phyloP scores from a whole-genome alignment of 1,140 invertebrate species.

The Drosophila orena region DNA sequence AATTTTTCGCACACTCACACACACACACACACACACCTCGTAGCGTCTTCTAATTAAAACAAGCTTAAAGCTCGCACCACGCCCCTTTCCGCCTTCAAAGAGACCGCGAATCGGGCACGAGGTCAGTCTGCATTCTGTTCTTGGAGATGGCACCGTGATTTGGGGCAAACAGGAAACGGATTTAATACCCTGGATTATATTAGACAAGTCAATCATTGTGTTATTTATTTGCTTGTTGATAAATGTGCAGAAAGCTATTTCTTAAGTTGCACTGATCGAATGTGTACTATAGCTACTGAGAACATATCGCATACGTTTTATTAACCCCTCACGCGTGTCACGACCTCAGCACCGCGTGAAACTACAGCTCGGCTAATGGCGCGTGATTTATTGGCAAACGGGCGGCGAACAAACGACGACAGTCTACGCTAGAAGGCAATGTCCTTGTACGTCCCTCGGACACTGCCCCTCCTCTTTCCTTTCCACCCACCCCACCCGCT shows the following conservation, averaged over 20 bases:
- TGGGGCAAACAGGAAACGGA: no score
- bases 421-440: slow-evolving; percentile 57
- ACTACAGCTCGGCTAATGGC: slow-evolving; percentile 65
- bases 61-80: slow-evolving; percentile 70
- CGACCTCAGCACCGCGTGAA: slow-evolving; percentile 15
- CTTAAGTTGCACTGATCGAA: no score
- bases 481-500: slow-evolving; percentile 6
- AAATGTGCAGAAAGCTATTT: no score
- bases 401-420: slow-evolving; percentile 48
- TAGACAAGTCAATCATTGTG: no score
- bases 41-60: slow-evolving; percentile 81
- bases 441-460: slow-evolving; percentile 29
- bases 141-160: slow-evolving; percentile 6
- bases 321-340: slow-evolving; percentile 34
- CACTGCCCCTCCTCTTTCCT: slow-evolving; percentile 4
- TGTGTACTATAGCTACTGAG: background rate
- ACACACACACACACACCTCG: slow-evolving; percentile 6
- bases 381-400: slow-evolving; percentile 79
- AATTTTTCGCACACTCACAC: slow-evolving; percentile 60
- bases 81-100: slow-evolving; percentile 38
- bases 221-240: no score
- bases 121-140: slow-evolving; percentile 37
- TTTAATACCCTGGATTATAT: no score
- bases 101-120: slow-evolving; percentile 51
- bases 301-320: no score